Evolutionary conservation across 2,888 invertebrate genomes (phyloP).

Genomic region (Acrobasis suavella): DNA sequence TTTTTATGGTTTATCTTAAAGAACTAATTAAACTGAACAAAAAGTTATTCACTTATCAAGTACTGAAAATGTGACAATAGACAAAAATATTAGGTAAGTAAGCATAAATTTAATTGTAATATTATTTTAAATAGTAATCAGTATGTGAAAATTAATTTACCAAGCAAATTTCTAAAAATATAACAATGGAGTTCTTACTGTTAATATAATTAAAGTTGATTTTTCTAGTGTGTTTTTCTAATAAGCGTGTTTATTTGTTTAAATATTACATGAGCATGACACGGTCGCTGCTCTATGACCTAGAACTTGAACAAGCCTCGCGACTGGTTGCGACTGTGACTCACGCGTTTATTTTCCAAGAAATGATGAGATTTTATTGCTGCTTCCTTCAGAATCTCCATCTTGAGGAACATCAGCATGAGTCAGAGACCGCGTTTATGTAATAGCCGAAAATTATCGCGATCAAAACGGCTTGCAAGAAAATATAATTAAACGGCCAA

Average conservation of each 20-base stretch:
- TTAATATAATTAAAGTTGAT: not conserved
- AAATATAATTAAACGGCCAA: not conserved
- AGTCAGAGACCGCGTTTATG: constrained; percentile 38
- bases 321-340: constrained; percentile 45
- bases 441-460: constrained; percentile 22
- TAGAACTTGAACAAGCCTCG: constrained; percentile 64
- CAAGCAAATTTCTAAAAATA: too few species aligned
- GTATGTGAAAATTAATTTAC: too few species aligned
- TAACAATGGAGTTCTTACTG: too few species aligned
- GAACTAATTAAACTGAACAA: not conserved
- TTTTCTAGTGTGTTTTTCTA: not conserved
- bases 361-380: constrained; percentile 59
- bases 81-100: too few species aligned
- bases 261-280: constrained; percentile 23
- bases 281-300: constrained; percentile 64
- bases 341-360: constrained; percentile 57
- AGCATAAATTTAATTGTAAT: too few species aligned
- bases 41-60: not conserved
- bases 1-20: not conserved
- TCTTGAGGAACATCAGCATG: constrained; percentile 35
- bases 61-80: not conserved
- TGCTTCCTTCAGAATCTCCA: constrained; percentile 57
- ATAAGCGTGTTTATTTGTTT: not conserved
- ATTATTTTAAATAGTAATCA: too few species aligned
- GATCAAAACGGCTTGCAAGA: constrained; percentile 7